Evolutionary conservation across 1,140 invertebrate species (phyloP).

Genomic region (Bombus vancouverensis): DNA sequence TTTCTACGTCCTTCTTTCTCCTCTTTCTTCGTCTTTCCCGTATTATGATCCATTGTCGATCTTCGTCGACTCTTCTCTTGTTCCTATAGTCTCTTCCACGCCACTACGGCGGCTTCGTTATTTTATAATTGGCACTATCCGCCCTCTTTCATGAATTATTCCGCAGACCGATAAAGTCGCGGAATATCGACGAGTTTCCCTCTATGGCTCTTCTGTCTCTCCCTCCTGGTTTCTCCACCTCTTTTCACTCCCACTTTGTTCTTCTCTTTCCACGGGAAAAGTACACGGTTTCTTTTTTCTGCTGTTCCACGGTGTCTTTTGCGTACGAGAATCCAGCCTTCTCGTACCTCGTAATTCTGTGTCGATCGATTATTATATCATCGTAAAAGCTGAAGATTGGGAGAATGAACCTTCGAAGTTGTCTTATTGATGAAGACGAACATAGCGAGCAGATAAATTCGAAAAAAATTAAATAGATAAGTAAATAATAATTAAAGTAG

Average conservation of each 20-base stretch:
- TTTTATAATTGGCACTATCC: slow-evolving; percentile 79
- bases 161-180: slow-evolving; percentile 68
- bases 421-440: too few relatives aligned
- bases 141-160: slow-evolving; percentile 77
- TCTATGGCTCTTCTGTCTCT: slow-evolving; percentile 27
- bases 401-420: neutral
- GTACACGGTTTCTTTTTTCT: slow-evolving; percentile 8
- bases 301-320: neutral
- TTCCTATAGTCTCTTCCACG: slow-evolving; percentile 42
- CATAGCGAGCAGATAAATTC: too few relatives aligned
- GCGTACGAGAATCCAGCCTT: slow-evolving; percentile 29
- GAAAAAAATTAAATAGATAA: too few relatives aligned
- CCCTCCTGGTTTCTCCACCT: neutral
- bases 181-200: slow-evolving; percentile 70
- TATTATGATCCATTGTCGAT: neutral
- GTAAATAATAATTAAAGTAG: too few relatives aligned
- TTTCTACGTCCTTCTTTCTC: neutral
- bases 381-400: neutral
- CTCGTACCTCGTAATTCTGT: slow-evolving; percentile 26
- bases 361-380: slow-evolving; percentile 35
- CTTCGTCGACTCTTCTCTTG: slow-evolving; percentile 13
- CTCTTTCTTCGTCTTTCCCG: neutral
- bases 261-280: neutral
- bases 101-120: slow-evolving; percentile 70
- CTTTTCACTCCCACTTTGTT: neutral